Conservation (phyloP, 2,113 vertebrate genomes). For the Triplophysa tibetana region DNA sequence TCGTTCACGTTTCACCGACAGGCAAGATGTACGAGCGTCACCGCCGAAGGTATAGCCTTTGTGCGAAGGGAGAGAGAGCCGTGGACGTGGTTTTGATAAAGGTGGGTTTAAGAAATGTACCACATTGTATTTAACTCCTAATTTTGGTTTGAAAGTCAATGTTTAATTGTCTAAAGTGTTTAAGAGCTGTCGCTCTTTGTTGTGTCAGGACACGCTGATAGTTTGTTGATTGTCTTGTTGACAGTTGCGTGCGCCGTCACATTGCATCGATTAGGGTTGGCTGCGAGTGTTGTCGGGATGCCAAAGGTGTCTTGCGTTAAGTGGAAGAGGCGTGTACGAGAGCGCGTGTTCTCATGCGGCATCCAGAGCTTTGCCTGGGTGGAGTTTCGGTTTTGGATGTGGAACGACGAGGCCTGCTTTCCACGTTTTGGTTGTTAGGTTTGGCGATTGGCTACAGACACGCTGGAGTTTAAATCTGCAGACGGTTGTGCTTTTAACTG, state of each 20-base stretch:
- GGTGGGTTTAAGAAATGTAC: conserved; percentile 13
- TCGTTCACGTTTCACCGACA: conserved; percentile 1
- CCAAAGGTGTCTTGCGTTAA: neutral
- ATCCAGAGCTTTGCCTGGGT: conserved; percentile 25
- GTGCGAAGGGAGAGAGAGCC: conserved; percentile 80
- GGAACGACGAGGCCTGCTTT: conserved; percentile 31
- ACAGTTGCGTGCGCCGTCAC: conserved; percentile 14
- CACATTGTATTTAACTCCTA: neutral
- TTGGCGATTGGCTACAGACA: conserved; percentile 11
- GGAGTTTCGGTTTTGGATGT: conserved; percentile 43
- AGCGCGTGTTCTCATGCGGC: neutral
- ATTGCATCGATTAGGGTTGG: conserved; percentile 31
- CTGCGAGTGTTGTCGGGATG: neutral
- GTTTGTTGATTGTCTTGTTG: neutral
- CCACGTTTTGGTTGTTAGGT: neutral
- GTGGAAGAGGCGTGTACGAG: neutral
- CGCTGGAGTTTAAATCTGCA: neutral
- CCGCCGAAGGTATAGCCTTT: conserved; percentile 87
- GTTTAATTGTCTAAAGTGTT: too few relatives aligned
- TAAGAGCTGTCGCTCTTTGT: neutral
- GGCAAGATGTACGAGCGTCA: conserved; percentile 87
- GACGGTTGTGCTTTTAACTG: neutral
- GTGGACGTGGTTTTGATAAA: conserved; percentile 82
- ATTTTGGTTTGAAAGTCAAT: neutral
- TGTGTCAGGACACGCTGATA: neutral